Percentiles rank a stretch among this genome's conserved stretches.
Evolutionary conservation across 2,888 invertebrate species (phyloP).

Genomic region (Melieria crassipennis): DNA sequence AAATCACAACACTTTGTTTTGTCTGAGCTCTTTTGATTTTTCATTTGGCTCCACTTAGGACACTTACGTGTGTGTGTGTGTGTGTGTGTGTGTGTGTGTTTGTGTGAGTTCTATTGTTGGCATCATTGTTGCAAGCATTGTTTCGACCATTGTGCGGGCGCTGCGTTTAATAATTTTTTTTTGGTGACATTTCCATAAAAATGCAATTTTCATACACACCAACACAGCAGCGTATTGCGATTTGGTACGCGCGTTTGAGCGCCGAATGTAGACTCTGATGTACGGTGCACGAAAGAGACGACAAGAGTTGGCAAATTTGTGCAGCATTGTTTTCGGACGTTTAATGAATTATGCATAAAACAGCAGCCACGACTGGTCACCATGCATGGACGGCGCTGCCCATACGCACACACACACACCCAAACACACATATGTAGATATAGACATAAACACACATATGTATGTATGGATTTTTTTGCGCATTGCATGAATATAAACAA

Average conservation of each 20-base stretch:
- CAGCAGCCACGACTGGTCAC: neutral
- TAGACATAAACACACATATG: neutral
- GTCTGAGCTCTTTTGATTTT: too few relatives aligned
- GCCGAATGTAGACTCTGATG: too few relatives aligned
- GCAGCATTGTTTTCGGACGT: slow-evolving; percentile 19
- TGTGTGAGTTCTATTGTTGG: neutral
- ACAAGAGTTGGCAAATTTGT: slow-evolving; percentile 12
- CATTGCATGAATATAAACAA: too few relatives aligned
- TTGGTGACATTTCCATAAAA: slow-evolving; percentile 11
- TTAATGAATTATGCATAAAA: slow-evolving; percentile 24
- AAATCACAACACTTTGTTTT: too few relatives aligned
- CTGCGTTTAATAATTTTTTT: neutral
- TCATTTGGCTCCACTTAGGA: too few relatives aligned
- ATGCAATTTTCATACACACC: slow-evolving; percentile 11
- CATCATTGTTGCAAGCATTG: slow-evolving; percentile 1
- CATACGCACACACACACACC: neutral
- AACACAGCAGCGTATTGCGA: too few relatives aligned
- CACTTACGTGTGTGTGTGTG: neutral
- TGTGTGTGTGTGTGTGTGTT: neutral
- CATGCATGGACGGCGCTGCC: neutral
- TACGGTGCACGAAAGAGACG: too few relatives aligned
- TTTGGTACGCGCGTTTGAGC: too few relatives aligned
- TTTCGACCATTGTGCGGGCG: slow-evolving; percentile 14
- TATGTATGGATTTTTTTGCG: neutral
- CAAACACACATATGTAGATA: neutral